Conservation (phyloP, 1,140 invertebrate species). For the Papilio polytes region DNA sequence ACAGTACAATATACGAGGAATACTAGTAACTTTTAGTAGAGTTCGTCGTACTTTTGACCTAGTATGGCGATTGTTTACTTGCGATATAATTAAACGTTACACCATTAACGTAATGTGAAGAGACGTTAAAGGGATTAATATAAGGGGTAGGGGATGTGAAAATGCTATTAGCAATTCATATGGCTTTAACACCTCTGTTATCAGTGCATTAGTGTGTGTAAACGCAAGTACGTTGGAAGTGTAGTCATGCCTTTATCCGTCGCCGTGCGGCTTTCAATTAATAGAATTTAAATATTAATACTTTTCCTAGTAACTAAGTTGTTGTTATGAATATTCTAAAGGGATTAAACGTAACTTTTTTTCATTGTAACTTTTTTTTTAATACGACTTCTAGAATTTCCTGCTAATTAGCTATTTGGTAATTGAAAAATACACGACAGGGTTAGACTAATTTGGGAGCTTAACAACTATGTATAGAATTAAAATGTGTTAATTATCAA, state of each 20-base stretch:
- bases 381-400: neutral
- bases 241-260: constrained; percentile 1
- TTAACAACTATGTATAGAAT: neutral
- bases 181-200: constrained; percentile 39
- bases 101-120: constrained; percentile 1
- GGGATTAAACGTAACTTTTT: neutral
- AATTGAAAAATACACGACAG: too few relatives aligned
- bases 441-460: neutral
- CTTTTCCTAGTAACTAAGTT: neutral
- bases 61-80: neutral
- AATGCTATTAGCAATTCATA: constrained; percentile 39
- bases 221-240: constrained; percentile 1
- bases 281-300: constrained; percentile 16
- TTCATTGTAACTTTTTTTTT: neutral
- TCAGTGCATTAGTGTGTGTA: constrained; percentile 33
- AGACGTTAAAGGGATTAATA: constrained; percentile 31
- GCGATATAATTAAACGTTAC: constrained; percentile 27
- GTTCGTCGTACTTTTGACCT: neutral
- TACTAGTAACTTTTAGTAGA: neutral
- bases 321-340: neutral
- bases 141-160: constrained; percentile 33
- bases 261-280: constrained; percentile 4
- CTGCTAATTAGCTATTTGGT: too few relatives aligned
- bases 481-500: neutral
- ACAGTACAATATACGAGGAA: too few relatives aligned